These are phyloP conservation scores for Jordanella pulchra DNA, from an alignment of 2,797 vertebrate genomes.

Conservation along the genomic window DNA sequence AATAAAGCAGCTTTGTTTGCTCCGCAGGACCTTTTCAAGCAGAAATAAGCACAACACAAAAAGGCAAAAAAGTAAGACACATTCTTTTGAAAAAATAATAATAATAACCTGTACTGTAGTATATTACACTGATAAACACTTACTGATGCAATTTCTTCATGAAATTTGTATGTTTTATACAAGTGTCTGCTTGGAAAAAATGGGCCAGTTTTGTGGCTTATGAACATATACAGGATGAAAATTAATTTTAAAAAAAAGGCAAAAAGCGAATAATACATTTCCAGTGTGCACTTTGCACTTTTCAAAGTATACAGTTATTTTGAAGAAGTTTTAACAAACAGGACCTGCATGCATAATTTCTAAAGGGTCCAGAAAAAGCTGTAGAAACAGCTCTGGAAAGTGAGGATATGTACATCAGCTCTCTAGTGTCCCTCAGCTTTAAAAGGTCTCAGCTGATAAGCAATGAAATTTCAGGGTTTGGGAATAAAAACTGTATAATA, in stretches of 20 bases:
- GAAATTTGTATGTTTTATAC: slow-evolving; percentile 80
- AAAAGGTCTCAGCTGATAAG: slow-evolving; percentile 55
- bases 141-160: slow-evolving; percentile 82
- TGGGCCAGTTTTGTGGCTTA: slow-evolving; percentile 76
- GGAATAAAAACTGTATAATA: slow-evolving; percentile 83
- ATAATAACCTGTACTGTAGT: slow-evolving; percentile 84
- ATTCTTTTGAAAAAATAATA: slow-evolving; percentile 71
- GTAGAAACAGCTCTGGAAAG: slow-evolving; percentile 72
- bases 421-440: slow-evolving; percentile 67
- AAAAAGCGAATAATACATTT: slow-evolving; percentile 83
- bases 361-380: slow-evolving; percentile 72
- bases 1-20: slow-evolving; percentile 88
- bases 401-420: slow-evolving; percentile 81
- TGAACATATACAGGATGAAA: slow-evolving; percentile 79
- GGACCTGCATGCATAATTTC: slow-evolving; percentile 80
- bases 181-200: slow-evolving; percentile 77
- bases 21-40: slow-evolving; percentile 89
- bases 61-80: slow-evolving; percentile 86
- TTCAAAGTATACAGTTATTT: slow-evolving; percentile 80
- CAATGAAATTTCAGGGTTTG: slow-evolving; percentile 56
- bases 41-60: slow-evolving; percentile 92
- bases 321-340: slow-evolving; percentile 80
- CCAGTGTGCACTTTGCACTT: slow-evolving; percentile 76
- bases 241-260: slow-evolving; percentile 79
- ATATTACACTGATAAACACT: slow-evolving; percentile 92